Conservation (phyloP, 2,888 invertebrate species). For the Agonum fuliginosum region DNA sequence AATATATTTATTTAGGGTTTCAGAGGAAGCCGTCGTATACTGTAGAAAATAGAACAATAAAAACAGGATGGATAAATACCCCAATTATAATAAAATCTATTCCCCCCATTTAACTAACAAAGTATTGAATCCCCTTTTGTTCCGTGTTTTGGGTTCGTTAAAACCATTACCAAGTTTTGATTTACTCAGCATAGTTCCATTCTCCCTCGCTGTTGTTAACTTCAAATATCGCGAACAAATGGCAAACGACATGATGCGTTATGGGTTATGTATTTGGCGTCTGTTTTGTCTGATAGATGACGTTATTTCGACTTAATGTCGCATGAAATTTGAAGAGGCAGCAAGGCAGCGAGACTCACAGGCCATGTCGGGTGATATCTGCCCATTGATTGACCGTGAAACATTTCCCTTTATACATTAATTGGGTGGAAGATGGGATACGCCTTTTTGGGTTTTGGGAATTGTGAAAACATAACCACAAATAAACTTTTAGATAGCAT, state of each 20-base stretch:
- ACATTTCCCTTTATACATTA: conserved; percentile 73
- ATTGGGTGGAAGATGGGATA: conserved; percentile 61
- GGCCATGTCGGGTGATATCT: conserved; percentile 70
- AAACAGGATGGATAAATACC: too few species aligned
- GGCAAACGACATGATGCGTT: conserved; percentile 21
- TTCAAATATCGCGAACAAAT: conserved; percentile 36
- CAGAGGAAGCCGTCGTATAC: too few species aligned
- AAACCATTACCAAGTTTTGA: conserved; percentile 39
- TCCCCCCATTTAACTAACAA: conserved; percentile 26
- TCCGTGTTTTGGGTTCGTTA: conserved; percentile 8
- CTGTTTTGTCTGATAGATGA: conserved; percentile 68
- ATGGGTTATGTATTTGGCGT: conserved; percentile 20
- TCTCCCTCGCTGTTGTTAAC: conserved; percentile 22
- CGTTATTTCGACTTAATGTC: conserved; percentile 73
- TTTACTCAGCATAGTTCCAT: background rate
- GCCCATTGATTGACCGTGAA: conserved; percentile 71
- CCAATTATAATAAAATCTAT: too few species aligned
- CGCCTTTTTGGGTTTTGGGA: background rate
- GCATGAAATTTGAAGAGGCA: conserved; percentile 73
- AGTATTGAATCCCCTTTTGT: background rate
- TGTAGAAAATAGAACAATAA: too few species aligned
- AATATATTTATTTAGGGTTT: too few species aligned
- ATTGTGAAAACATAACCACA: too few species aligned
- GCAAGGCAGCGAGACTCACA: too few species aligned
- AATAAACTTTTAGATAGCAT: too few species aligned